phyloP scores from a whole-genome alignment of 2,113 vertebrate genomes.

The Symphodus melops region DNA sequence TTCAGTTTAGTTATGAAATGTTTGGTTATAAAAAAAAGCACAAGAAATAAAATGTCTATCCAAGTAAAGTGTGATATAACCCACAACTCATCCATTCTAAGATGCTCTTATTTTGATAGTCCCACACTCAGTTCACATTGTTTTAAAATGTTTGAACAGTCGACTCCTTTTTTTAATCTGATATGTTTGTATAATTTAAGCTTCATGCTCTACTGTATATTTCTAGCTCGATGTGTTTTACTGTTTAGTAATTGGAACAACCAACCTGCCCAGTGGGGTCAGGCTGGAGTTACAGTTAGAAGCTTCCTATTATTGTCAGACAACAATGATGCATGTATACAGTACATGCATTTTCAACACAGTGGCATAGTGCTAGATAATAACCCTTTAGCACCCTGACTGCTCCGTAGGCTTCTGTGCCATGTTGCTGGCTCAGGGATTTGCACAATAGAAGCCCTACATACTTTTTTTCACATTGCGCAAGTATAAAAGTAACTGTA shows the following conservation, averaged over 20 bases:
- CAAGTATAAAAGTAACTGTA: slow-evolving; percentile 75
- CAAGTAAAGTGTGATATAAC: no score
- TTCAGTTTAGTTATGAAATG: no score
- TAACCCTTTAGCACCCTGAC: slow-evolving; percentile 63
- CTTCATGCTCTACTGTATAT: not conserved
- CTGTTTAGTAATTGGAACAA: not conserved
- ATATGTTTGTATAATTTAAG: no score
- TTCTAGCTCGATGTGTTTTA: not conserved
- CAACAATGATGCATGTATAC: slow-evolving; percentile 57
- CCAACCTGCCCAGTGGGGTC: not conserved
- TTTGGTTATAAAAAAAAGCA: no score
- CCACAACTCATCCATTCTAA: no score
- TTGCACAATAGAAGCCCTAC: slow-evolving; percentile 65
- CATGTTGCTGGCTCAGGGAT: slow-evolving; percentile 73
- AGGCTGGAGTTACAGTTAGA: slow-evolving; percentile 24
- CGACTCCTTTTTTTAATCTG: no score
- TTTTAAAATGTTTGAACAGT: no score
- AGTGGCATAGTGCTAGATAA: slow-evolving; percentile 53
- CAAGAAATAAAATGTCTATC: no score
- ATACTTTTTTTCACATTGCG: slow-evolving; percentile 46
- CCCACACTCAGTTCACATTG: no score
- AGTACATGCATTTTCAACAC: slow-evolving; percentile 42
- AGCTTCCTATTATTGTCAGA: slow-evolving; percentile 58
- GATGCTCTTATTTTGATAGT: no score
- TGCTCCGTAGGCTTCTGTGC: slow-evolving; percentile 65